Percentiles rank a stretch among this genome's conserved stretches.
Evolutionary conservation across 2,113 vertebrate genomes (phyloP).

Genomic region (Penelope pileata): DNA sequence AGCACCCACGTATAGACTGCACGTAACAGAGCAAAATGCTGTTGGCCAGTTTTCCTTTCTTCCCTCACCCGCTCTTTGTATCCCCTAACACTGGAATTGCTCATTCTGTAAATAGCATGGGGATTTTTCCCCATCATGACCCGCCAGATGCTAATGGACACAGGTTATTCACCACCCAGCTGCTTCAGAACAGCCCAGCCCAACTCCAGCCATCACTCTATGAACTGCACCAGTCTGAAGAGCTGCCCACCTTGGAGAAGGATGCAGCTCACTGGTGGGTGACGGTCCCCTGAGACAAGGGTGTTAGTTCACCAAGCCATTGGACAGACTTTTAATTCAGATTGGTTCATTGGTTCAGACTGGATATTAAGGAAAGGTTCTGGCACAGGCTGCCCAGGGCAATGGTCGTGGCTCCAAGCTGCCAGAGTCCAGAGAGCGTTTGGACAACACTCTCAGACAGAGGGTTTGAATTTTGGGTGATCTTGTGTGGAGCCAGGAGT

Average conservation of each 20-base stretch:
- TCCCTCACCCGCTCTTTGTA: fast-evolving
- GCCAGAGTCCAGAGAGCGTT: no score
- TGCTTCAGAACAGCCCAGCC: not conserved
- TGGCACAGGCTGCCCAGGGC: no score
- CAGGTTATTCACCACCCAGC: fast-evolving
- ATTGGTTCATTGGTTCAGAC: no score
- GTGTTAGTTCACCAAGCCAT: not conserved
- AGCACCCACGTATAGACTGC: not conserved
- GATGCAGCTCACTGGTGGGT: not conserved
- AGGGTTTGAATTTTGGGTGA: not conserved
- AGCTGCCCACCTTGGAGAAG: not conserved
- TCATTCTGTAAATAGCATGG: fast-evolving
- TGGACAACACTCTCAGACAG: not conserved
- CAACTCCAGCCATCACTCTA: not conserved
- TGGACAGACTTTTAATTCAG: not conserved
- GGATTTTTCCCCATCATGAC: not conserved
- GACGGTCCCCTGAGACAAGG: not conserved
- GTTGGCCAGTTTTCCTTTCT: not conserved
- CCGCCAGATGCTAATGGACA: not conserved
- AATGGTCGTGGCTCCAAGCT: no score
- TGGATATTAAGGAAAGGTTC: no score
- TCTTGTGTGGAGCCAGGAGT: not conserved
- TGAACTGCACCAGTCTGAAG: not conserved
- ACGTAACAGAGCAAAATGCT: not conserved
- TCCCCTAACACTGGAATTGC: fast-evolving